Evolutionary conservation across 2,113 vertebrate species (phyloP).

Genomic region (Plecotus auritus): DNA sequence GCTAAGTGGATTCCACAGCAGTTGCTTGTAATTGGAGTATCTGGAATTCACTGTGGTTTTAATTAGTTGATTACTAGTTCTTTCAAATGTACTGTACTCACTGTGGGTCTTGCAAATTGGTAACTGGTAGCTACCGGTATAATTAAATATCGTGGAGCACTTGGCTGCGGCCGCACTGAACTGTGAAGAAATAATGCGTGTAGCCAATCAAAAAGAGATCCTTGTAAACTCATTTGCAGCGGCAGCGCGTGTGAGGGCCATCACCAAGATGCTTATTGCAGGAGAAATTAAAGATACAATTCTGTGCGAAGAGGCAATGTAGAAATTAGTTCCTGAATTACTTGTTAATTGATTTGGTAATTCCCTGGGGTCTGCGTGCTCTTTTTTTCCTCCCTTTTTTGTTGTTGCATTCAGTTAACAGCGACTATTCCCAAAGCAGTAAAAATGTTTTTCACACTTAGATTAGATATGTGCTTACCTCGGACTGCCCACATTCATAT

Average conservation of each 20-base stretch:
- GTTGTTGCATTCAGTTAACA: conserved; percentile 86
- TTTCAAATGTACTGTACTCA: conserved; percentile 77
- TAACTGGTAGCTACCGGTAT: conserved; percentile 83
- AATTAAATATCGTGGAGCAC: conserved; percentile 86
- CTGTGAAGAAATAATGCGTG: conserved; percentile 88
- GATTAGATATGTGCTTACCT: conserved; percentile 75
- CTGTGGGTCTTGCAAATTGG: conserved; percentile 81
- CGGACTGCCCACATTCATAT: conserved; percentile 60
- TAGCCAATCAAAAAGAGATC: conserved; percentile 90
- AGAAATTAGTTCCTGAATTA: conserved; percentile 92
- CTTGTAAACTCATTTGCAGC: conserved; percentile 88
- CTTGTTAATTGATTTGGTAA: conserved; percentile 97
- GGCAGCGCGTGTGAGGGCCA: conserved; percentile 81
- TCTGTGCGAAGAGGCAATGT: conserved; percentile 91
- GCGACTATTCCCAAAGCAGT: conserved; percentile 84
- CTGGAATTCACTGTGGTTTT: conserved; percentile 76
- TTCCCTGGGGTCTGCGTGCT: conserved; percentile 86
- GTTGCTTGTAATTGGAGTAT: conserved; percentile 79
- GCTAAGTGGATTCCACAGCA: conserved; percentile 61
- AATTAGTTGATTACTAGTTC: conserved; percentile 86
- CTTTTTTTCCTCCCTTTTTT: conserved; percentile 75
- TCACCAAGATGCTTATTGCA: conserved; percentile 85
- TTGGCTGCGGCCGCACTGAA: conserved; percentile 85
- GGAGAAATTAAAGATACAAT: conserved; percentile 89
- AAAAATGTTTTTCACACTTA: conserved; percentile 88